Evolutionary conservation across 2,113 vertebrate genomes (phyloP).

Genomic region (Anoura caudifer): DNA sequence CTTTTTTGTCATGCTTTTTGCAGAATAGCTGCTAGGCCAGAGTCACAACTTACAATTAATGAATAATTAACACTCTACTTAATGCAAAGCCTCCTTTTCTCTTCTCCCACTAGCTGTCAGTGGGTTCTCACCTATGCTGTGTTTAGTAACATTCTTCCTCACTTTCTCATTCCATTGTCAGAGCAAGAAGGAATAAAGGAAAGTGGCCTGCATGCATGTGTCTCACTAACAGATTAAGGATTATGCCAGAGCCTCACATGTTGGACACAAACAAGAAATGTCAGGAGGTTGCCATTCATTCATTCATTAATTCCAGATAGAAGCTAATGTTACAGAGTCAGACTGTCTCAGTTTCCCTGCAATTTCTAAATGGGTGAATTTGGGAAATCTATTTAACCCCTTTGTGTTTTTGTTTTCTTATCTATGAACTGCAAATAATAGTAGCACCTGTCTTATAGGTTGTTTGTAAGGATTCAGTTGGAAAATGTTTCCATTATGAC

Average conservation of each 20-base stretch:
- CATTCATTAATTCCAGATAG: not conserved
- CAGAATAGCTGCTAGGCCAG: not conserved
- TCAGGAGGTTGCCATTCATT: not conserved
- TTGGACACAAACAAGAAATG: not conserved
- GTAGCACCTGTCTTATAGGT: not conserved
- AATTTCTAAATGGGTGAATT: constrained; percentile 3
- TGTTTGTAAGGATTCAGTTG: not conserved
- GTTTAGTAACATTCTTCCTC: not conserved
- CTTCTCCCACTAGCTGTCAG: not conserved
- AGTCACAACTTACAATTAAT: not conserved
- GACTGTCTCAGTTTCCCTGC: not conserved
- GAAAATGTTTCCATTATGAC: not conserved
- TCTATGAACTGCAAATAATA: not conserved
- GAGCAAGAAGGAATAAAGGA: not conserved
- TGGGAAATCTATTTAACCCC: not conserved
- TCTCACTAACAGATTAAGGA: not conserved
- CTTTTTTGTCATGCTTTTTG: not conserved
- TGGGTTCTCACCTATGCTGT: constrained; percentile 2
- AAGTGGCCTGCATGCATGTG: not conserved
- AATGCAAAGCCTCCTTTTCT: not conserved
- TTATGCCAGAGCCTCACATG: not conserved
- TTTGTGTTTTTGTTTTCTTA: constrained; percentile 25
- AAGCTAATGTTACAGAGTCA: not conserved
- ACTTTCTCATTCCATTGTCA: not conserved
- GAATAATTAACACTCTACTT: constrained; percentile 23